A percentile compares a stretch with the other conserved stretches of the same genome.
Conservation (phyloP, 1,140 invertebrate species). For the Conus ventricosus region DNA sequence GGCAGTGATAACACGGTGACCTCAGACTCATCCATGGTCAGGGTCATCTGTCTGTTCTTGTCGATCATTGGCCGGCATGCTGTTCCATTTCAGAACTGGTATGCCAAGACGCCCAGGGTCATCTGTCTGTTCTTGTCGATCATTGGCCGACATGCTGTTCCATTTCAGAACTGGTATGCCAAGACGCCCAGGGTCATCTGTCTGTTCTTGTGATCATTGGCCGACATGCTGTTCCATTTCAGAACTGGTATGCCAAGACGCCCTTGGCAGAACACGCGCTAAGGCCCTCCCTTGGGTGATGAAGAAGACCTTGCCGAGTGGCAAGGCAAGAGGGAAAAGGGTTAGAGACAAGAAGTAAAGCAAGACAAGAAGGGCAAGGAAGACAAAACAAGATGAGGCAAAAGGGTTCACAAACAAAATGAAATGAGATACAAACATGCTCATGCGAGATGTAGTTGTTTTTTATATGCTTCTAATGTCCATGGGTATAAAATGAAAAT, state of each 20-base stretch:
- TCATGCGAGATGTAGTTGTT: not conserved
- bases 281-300: constrained; percentile 71
- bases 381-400: constrained; percentile 49
- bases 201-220: too few species aligned
- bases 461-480: too few species aligned
- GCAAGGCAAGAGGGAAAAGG: constrained; percentile 54
- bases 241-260: constrained; percentile 75
- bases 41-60: too few species aligned
- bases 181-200: constrained; percentile 66
- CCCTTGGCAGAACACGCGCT: constrained; percentile 73
- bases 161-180: constrained; percentile 71
- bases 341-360: constrained; percentile 9
- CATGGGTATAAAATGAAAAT: too few species aligned
- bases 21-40: too few species aligned
- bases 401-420: constrained; percentile 16
- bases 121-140: too few species aligned
- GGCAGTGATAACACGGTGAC: too few species aligned
- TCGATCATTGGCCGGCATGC: too few species aligned
- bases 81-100: constrained; percentile 67
- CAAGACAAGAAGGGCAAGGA: not conserved
- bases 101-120: constrained; percentile 74
- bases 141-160: too few species aligned
- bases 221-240: not conserved
- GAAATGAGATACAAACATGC: not conserved
- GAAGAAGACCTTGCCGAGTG: constrained; percentile 68